These are phyloP conservation scores for Paratrypauchen microcephalus DNA, from an alignment of 2,797 vertebrate species.

Conservation along the genomic window DNA sequence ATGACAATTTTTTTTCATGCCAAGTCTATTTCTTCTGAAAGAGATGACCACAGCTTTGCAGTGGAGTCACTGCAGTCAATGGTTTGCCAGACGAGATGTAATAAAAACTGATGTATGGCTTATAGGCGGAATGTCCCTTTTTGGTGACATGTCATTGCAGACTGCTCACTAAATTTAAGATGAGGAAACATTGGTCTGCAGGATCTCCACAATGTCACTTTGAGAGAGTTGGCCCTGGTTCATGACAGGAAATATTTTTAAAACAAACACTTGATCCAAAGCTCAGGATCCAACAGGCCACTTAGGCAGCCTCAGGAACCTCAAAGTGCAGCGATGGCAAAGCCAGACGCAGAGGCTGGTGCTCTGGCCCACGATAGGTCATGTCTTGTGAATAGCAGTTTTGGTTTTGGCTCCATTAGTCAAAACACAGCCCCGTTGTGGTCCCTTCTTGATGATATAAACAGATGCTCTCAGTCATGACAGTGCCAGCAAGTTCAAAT, in stretches of 20 bases:
- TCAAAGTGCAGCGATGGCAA: conserved; percentile 60
- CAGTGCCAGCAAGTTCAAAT: conserved; percentile 35
- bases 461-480: conserved; percentile 66
- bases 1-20: conserved; percentile 31
- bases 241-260: conserved; percentile 57
- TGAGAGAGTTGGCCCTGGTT: conserved; percentile 37
- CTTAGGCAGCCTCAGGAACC: conserved; percentile 66
- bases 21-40: conserved; percentile 52
- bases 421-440: conserved; percentile 50
- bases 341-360: conserved; percentile 52
- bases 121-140: conserved; percentile 23
- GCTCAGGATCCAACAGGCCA: conserved; percentile 61
- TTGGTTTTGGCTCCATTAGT: conserved; percentile 57
- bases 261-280: conserved; percentile 48
- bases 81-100: conserved; percentile 21
- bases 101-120: conserved; percentile 19
- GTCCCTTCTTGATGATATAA: conserved; percentile 67
- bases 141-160: conserved; percentile 38
- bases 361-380: conserved; percentile 52
- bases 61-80: conserved; percentile 42
- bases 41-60: conserved; percentile 59
- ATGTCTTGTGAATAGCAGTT: conserved; percentile 59
- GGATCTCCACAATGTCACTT: conserved; percentile 28
- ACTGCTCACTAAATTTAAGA: conserved; percentile 37
- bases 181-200: conserved; percentile 34